These are phyloP conservation scores for Ophion ellenae DNA, from an alignment of 2,888 invertebrate species.

Conservation along the genomic window DNA sequence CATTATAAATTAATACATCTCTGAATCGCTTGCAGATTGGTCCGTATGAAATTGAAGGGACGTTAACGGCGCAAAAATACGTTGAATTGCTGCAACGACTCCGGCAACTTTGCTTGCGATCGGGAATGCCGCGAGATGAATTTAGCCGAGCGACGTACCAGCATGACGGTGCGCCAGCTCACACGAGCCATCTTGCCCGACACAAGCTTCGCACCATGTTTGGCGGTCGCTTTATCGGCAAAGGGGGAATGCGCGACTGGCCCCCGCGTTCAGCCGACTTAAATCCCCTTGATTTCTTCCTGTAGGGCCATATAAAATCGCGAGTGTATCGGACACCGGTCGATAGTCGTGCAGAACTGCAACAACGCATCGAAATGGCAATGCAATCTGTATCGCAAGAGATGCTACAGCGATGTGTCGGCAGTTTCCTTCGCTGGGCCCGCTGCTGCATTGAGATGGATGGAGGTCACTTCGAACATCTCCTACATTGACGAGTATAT, in stretches of 20 bases:
- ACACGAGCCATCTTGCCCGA: neutral
- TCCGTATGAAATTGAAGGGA: neutral
- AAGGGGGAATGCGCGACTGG: neutral
- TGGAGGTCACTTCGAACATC: neutral
- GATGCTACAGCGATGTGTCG: neutral
- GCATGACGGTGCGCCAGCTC: neutral
- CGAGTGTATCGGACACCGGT: neutral
- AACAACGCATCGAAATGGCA: neutral
- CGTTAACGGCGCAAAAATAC: neutral
- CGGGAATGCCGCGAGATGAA: slow-evolving; percentile 2
- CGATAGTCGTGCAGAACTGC: neutral
- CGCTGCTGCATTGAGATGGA: neutral
- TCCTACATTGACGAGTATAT: neutral
- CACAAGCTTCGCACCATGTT: neutral
- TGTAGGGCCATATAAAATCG: neutral
- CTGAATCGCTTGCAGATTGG: neutral
- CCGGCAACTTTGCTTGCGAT: neutral
- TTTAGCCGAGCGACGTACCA: neutral
- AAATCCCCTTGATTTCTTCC: neutral
- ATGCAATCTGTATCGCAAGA: neutral
- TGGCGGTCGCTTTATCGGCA: neutral
- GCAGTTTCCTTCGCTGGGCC: neutral
- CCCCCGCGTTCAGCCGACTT: neutral
- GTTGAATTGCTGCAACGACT: neutral
- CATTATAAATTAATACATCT: neutral